Evolutionary conservation across 2,113 vertebrate species (phyloP), one percentile per base, ranked within the genome.

Genomic region (Synodontis membranacea): DNA sequence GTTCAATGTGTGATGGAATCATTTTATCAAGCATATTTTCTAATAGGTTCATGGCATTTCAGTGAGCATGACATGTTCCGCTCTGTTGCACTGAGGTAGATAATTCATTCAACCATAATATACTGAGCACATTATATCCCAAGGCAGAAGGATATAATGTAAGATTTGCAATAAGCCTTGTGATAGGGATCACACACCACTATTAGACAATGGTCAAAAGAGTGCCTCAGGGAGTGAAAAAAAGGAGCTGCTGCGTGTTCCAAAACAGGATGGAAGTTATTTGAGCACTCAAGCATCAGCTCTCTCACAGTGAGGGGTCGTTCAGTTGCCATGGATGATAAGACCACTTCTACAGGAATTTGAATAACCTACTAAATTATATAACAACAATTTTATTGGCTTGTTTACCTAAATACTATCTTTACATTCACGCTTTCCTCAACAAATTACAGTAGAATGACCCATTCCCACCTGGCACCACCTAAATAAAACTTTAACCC

Each of bases 261-360:
- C 60, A 52, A 70, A 81, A 58, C 48, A 68, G 60, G 76, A 80
- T 46, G 31, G 62, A 86, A 81, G 48, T 81, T 85, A 66, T 52
- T 70, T 86, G 50, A 80, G 48, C 64, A 86, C 85, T 81, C 64
- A 86, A 58, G 76, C 64, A 81, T 28, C 62, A 80, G 39, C 23
- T 62, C 78, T 80, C 28, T 70, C 28, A 80, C 31, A 80, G 62
- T 46, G 28, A 58, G 62, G 52, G 84, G 19, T 58, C 42, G n/a
- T 58, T 68, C 48, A n/a, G 85, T 86, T 86, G 50, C 85, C 85
- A 80, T 72, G 85, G 76, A 48, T 80, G 46, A 80, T 86, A 80
- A 86, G 62, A 44, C 46, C 75, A 80, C 68, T 86, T 37, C 74
- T 34, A 8, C 64, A 86, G 76, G 76, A 58, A 86, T 79, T 78